phyloP scores from a whole-genome alignment of 2,797 vertebrate species.

The Chelidonichthys spinosus region DNA sequence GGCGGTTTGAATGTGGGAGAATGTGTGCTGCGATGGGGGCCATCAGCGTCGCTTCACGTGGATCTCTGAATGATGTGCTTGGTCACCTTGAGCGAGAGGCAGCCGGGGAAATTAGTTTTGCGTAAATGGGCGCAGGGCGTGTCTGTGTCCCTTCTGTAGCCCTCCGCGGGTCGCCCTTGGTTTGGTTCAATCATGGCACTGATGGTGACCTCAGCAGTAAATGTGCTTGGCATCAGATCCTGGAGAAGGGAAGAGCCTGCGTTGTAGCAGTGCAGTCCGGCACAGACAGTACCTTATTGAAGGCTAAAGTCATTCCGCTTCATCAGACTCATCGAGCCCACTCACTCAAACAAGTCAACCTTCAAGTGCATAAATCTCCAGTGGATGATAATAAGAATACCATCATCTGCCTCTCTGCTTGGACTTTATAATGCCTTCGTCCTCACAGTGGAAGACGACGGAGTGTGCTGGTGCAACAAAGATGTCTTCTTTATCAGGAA shows the following conservation, averaged over 20 bases:
- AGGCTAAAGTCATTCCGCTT: slow-evolving; percentile 81
- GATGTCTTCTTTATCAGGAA: slow-evolving; percentile 62
- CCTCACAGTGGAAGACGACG: slow-evolving; percentile 67
- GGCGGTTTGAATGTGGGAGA: background rate
- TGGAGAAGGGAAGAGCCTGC: slow-evolving; percentile 57
- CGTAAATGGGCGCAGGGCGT: slow-evolving; percentile 73
- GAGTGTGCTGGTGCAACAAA: slow-evolving; percentile 52
- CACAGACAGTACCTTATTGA: slow-evolving; percentile 63
- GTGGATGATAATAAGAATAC: slow-evolving; percentile 75
- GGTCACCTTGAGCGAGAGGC: slow-evolving; percentile 80
- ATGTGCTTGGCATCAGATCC: slow-evolving; percentile 71
- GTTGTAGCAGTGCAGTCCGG: slow-evolving; percentile 47
- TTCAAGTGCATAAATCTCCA: slow-evolving; percentile 78
- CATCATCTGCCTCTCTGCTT: slow-evolving; percentile 61
- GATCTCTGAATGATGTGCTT: slow-evolving; percentile 74
- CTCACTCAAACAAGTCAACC: slow-evolving; percentile 75
- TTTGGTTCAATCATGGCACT: slow-evolving; percentile 73
- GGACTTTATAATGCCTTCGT: slow-evolving; percentile 70
- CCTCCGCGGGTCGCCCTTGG: slow-evolving; percentile 75
- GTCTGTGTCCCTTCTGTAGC: slow-evolving; percentile 58
- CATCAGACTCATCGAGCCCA: slow-evolving; percentile 79
- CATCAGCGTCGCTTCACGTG: slow-evolving; percentile 45
- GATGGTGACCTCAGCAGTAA: slow-evolving; percentile 78
- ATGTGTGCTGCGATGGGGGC: slow-evolving; percentile 36
- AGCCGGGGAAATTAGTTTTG: slow-evolving; percentile 77